Base-by-base conservation (phyloP, 1,140 invertebrate species). In the Hypsibius dujardini region DNA sequence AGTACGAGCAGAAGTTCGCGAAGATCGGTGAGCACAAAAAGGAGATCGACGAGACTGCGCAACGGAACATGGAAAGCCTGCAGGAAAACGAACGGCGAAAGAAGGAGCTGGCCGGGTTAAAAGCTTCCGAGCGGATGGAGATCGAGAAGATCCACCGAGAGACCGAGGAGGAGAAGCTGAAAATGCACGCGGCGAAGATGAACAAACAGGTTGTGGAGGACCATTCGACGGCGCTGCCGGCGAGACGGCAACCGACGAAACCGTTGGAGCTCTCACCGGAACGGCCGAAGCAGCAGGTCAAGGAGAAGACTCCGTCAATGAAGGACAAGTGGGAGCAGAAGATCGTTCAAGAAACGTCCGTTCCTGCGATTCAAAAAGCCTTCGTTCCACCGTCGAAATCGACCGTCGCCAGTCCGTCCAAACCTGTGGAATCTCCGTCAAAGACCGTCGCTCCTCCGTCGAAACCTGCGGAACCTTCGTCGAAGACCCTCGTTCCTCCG, bases 281-380 rank as follows among this genome's bases (percentile, higher is more conserved):
- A 7, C 7, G 7, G 50, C 7, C 7, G 42, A 67, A 67, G 62
- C 62, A 12, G 3, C 12, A 7, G 45, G 62, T 14, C 3, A 67
- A 42, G 7, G n/a, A n/a, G n/a, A 67, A 67, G 45, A 42, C 3
- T 3, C 12, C 7, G 7, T 67, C 62, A 3, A 12, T 67, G 7
- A 67, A 67, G 42, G 62, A 67, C 42, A 67, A 67, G 42, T 67
- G 62, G 62, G 62, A 67, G 62, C 62, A 67, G 45, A 7, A 67
- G 45, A 42, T 42, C 42, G 62, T 14, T 3, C 7, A 7, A 7
- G 62, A 7, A 14, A 42, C 62, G 62, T n/a, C n/a, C n/a, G n/a
- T n/a, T n/a, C n/a, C n/a, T n/a, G 12, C 62, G 12, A 42, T 67
- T 7, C 62, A 67, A 67, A 7, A 42, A 7, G 7, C 62, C 42